Evolutionary conservation across 1,140 invertebrate species (phyloP).

Genomic region (Teleogryllus occipitalis): DNA sequence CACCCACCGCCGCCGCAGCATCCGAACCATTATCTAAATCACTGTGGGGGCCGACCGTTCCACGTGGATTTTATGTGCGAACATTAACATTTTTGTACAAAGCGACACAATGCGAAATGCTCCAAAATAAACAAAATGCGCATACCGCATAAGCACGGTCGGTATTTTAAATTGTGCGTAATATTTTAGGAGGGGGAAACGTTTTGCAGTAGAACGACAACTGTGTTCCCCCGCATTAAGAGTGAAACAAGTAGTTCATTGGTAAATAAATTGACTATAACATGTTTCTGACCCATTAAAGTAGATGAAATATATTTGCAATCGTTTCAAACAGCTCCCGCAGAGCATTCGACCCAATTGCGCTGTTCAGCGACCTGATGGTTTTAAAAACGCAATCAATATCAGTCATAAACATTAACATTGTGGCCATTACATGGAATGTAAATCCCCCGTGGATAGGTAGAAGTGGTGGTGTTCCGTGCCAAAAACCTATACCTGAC

Average conservation of each 20-base stretch:
- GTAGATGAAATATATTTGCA: neutral
- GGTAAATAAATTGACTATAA: neutral
- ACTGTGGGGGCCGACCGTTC: neutral
- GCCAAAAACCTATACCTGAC: too few species aligned
- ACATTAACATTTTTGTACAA: constrained; percentile 2
- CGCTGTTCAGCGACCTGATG: neutral
- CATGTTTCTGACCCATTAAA: neutral
- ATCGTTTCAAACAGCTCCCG: neutral
- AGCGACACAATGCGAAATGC: neutral
- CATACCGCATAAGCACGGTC: neutral
- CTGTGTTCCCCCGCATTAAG: neutral
- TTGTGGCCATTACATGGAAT: too few species aligned
- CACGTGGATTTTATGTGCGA: neutral
- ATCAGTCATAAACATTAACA: too few species aligned
- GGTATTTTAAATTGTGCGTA: neutral
- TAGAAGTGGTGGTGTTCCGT: too few species aligned
- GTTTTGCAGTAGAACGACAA: neutral
- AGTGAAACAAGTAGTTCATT: neutral
- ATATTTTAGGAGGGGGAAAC: neutral
- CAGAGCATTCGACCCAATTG: neutral
- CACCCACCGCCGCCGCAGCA: neutral
- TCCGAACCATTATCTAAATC: constrained; percentile 4
- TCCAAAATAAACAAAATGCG: neutral
- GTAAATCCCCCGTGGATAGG: too few species aligned
- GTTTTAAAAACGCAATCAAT: too few species aligned